Conservation (phyloP, 2,113 vertebrate genomes). For the Toxotes chatareus region DNA sequence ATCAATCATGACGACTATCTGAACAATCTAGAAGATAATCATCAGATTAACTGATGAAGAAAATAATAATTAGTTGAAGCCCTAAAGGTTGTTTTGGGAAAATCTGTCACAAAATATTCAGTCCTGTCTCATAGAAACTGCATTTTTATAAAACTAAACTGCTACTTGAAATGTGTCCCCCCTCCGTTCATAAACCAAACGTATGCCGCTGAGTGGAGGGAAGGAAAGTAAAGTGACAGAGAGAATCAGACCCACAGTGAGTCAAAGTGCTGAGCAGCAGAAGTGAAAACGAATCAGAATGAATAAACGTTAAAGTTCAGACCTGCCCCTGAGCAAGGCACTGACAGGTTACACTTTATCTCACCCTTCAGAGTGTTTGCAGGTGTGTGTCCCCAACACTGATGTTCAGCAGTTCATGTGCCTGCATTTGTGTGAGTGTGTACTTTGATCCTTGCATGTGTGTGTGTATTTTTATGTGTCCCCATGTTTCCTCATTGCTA, state of each 20-base stretch:
- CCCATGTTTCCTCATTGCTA: not conserved
- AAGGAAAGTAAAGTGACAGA: not conserved
- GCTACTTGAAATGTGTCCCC: no score
- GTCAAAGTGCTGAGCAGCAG: constrained; percentile 27
- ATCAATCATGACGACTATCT: no score
- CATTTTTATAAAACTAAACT: no score
- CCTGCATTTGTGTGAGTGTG: not conserved
- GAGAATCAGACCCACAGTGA: not conserved
- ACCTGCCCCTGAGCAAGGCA: constrained; percentile 33
- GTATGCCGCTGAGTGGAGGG: not conserved
- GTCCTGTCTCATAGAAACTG: no score
- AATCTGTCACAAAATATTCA: no score
- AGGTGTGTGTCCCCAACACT: constrained; percentile 26
- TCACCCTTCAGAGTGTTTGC: constrained; percentile 20
- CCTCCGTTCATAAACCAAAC: not conserved
- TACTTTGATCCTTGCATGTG: constrained; percentile 10
- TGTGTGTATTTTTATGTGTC: constrained; percentile 1
- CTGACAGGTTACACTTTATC: constrained; percentile 38
- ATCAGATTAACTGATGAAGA: no score
- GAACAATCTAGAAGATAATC: no score
- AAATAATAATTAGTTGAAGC: no score
- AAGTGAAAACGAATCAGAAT: constrained; percentile 36
- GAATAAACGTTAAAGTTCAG: constrained; percentile 46
- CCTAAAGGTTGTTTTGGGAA: no score
- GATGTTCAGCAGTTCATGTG: not conserved